Conservation (phyloP, 2,113 vertebrate genomes). For the Chauna torquata region DNA sequence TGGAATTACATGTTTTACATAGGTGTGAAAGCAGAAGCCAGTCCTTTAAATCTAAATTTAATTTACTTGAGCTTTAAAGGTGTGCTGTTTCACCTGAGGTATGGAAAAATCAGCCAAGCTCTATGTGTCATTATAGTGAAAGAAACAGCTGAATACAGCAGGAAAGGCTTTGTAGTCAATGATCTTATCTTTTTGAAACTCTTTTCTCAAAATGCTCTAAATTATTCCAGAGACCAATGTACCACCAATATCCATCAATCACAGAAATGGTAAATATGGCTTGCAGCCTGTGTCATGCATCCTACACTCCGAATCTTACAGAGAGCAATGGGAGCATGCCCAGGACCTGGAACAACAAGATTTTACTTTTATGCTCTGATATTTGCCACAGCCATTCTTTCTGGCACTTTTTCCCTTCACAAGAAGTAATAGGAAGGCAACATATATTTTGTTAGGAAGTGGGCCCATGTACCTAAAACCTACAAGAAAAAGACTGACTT, state of each 20-base stretch:
- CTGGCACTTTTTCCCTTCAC: neutral
- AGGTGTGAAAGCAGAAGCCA: neutral
- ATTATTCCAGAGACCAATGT: neutral
- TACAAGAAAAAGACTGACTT: neutral
- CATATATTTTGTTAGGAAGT: neutral
- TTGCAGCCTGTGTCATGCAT: neutral
- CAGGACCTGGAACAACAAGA: neutral
- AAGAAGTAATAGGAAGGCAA: neutral
- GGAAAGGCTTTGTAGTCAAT: neutral
- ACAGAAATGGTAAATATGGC: neutral
- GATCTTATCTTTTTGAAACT: neutral
- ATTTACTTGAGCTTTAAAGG: neutral
- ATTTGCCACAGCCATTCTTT: neutral
- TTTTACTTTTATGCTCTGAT: neutral
- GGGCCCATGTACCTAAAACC: neutral
- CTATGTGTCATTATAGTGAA: neutral
- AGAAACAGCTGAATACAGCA: neutral
- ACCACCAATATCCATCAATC: neutral
- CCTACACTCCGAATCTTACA: neutral
- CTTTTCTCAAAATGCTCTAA: neutral
- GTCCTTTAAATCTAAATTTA: neutral
- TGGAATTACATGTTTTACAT: neutral
- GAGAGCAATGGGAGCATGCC: neutral
- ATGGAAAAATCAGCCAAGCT: neutral
- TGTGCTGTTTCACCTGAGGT: neutral